A percentile compares a stretch with the other conserved stretches of the same genome.
Evolutionary conservation across 2,797 vertebrate genomes (phyloP).

Genomic region (Alectoris magna): DNA sequence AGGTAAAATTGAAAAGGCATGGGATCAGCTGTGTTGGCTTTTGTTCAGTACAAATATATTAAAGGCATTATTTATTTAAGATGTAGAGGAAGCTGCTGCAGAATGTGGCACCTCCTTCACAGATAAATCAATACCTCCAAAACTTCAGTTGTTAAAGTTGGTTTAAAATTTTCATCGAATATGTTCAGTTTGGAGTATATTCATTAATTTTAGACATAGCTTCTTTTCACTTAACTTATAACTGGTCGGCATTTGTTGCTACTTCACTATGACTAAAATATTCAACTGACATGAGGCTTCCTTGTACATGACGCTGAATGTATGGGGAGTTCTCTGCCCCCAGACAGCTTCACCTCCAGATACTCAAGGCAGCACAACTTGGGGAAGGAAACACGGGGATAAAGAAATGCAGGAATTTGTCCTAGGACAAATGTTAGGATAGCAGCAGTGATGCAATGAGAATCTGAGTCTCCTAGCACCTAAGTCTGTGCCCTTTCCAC

Average conservation of each 20-base stretch:
- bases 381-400: not conserved
- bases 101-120: not conserved
- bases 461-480: not conserved
- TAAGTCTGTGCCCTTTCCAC: slow-evolving; percentile 38
- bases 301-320: not conserved
- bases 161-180: not conserved
- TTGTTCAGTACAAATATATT: slow-evolving; percentile 4
- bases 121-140: not conserved
- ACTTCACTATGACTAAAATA: not conserved
- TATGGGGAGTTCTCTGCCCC: not conserved
- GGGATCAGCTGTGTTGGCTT: not conserved
- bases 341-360: not conserved
- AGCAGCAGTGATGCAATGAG: not conserved
- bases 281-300: not conserved
- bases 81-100: not conserved
- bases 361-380: not conserved
- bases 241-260: not conserved
- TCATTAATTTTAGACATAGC: slow-evolving; percentile 6
- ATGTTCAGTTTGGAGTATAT: slow-evolving; percentile 8
- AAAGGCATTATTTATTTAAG: not conserved
- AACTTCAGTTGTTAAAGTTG: not conserved
- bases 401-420: slow-evolving; percentile 23
- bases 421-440: slow-evolving; percentile 2
- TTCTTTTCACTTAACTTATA: slow-evolving; percentile 1
- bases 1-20: not conserved